A percentile compares a stretch with the other conserved stretches of the same genome.
phyloP scores from a whole-genome alignment of 2,113 vertebrate genomes.

The Dasyornis broadbenti region DNA sequence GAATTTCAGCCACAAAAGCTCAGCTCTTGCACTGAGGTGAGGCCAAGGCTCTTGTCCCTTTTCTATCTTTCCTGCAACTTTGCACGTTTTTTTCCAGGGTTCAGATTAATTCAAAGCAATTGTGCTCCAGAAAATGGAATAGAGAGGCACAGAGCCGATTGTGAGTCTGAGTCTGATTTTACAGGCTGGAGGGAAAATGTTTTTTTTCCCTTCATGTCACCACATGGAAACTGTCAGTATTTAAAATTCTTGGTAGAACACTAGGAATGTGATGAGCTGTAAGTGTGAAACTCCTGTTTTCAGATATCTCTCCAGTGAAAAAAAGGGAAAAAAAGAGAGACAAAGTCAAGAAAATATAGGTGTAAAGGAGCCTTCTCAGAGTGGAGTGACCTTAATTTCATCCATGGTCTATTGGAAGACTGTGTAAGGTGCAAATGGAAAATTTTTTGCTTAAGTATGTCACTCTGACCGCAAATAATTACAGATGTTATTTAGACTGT shows the following conservation, averaged over 20 bases:
- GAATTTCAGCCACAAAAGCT: not conserved
- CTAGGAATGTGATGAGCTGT: not conserved
- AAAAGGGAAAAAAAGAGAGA: not conserved
- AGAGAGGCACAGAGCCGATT: not conserved
- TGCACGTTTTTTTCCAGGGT: not conserved
- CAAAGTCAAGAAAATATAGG: not conserved
- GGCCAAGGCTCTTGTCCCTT: not conserved
- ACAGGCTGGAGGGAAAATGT: not conserved
- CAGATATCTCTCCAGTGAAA: not conserved
- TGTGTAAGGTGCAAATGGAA: not conserved
- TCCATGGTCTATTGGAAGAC: not conserved
- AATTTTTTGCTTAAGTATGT: not conserved
- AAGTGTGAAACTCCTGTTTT: slow-evolving; percentile 12
- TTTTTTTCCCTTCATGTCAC: not conserved
- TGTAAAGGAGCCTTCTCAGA: not conserved
- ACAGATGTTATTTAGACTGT: not conserved
- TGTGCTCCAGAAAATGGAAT: not conserved
- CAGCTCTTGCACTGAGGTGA: not conserved
- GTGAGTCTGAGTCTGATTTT: not conserved
- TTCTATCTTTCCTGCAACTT: not conserved
- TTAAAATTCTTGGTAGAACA: not conserved
- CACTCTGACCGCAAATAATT: not conserved
- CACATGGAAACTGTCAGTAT: not conserved
- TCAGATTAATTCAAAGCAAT: not conserved
- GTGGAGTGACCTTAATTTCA: not conserved